Conservation (phyloP, 2,113 vertebrate species). For the Epinephelus fuscoguttatus region DNA sequence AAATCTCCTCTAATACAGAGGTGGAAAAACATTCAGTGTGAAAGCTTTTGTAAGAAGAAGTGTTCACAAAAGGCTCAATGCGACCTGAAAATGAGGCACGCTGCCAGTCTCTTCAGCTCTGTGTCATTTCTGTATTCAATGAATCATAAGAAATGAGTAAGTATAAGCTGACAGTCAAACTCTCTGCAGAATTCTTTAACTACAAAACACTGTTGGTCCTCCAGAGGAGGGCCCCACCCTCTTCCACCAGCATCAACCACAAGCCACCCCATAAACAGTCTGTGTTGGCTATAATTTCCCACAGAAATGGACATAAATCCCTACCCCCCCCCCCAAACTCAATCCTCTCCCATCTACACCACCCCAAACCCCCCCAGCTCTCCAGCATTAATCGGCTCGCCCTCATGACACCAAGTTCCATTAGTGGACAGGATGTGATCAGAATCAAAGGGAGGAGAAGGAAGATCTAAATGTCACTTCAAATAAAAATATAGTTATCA, state of each 20-base stretch:
- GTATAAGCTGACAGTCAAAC: neutral
- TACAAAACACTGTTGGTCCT: neutral
- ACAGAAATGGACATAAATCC: slow-evolving; percentile 43
- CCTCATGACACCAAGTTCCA: slow-evolving; percentile 29
- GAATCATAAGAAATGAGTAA: neutral
- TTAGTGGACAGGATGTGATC: neutral
- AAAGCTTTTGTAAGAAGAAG: neutral
- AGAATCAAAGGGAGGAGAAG: neutral
- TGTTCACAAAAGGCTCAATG: neutral
- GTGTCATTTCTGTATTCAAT: neutral
- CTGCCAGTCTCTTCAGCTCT: too few species aligned
- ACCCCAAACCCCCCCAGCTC: neutral
- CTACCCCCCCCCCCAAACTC: slow-evolving; percentile 24
- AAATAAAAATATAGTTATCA: neutral
- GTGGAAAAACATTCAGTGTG: neutral
- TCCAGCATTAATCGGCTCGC: slow-evolving; percentile 51
- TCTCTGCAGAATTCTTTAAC: neutral
- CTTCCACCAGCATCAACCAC: slow-evolving; percentile 26
- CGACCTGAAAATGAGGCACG: neutral
- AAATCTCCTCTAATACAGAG: slow-evolving; percentile 1
- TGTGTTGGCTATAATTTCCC: slow-evolving; percentile 25
- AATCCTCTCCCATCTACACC: slow-evolving; percentile 40
- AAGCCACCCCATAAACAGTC: slow-evolving; percentile 8
- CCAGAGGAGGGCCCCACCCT: neutral
- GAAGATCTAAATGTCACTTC: neutral